A percentile compares a stretch with the other conserved stretches of the same genome.
Evolutionary conservation across 2,113 vertebrate genomes (phyloP).

Genomic region (Tonatia bakeri): DNA sequence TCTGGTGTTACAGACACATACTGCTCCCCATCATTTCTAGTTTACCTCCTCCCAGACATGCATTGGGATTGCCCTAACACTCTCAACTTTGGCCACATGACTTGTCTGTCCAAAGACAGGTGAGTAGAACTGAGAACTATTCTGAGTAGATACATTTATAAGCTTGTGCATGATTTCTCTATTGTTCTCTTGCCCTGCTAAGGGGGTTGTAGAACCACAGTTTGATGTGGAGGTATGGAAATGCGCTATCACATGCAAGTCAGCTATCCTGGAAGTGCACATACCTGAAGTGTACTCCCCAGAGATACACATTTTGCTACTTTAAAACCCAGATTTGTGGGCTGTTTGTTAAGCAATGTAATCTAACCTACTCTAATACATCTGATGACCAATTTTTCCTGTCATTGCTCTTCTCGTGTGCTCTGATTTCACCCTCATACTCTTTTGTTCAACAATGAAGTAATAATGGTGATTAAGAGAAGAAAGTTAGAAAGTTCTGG

Average conservation of each 20-base stretch:
- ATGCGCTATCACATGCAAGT: neutral
- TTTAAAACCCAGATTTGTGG: neutral
- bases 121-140: neutral
- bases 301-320: neutral
- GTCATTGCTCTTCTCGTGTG: neutral
- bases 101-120: neutral
- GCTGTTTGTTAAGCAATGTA: neutral
- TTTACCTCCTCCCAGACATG: neutral
- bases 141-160: neutral
- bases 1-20: neutral
- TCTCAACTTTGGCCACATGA: neutral
- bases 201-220: neutral
- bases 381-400: neutral
- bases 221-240: neutral
- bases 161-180: neutral
- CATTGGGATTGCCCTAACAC: neutral
- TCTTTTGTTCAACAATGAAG: neutral
- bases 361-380: neutral
- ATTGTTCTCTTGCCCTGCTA: neutral
- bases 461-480: neutral
- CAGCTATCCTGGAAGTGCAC: neutral
- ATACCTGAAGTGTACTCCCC: neutral
- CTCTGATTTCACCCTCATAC: neutral
- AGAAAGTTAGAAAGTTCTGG: neutral
- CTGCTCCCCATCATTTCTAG: neutral